phyloP scores from a whole-genome alignment of 1,140 invertebrate genomes.

The Trichonephila inaurata region DNA sequence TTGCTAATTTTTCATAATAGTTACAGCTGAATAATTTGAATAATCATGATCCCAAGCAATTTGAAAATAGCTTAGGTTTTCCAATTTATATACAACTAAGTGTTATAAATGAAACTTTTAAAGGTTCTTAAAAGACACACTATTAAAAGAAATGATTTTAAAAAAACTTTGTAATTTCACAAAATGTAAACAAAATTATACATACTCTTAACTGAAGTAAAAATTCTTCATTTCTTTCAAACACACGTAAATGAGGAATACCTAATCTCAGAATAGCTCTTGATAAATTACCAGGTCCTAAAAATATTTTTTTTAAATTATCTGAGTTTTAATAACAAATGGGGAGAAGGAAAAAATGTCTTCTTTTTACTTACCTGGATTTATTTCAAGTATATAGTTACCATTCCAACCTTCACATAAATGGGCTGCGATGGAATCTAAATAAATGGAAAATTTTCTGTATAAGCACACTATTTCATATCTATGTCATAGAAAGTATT shows the following conservation, averaged over 20 bases:
- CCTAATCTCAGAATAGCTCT: slow-evolving; percentile 29
- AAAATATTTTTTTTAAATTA: neutral
- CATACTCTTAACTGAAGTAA: slow-evolving; percentile 34
- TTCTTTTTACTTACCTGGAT: slow-evolving; percentile 46
- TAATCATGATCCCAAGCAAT: too few species aligned
- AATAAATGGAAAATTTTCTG: neutral
- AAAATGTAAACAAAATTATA: neutral
- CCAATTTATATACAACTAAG: neutral
- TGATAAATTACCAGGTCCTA: slow-evolving; percentile 41
- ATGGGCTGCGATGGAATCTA: slow-evolving; percentile 47
- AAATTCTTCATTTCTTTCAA: slow-evolving; percentile 63
- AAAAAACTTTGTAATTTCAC: neutral
- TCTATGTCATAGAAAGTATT: neutral
- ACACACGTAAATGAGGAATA: slow-evolving; percentile 34
- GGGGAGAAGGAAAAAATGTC: neutral
- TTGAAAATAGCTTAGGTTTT: neutral
- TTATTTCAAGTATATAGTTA: slow-evolving; percentile 55
- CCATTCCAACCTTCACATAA: slow-evolving; percentile 31
- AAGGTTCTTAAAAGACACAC: neutral
- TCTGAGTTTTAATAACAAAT: neutral
- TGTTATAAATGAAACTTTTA: too few species aligned
- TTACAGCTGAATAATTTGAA: neutral
- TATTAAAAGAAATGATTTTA: neutral
- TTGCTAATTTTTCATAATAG: too few species aligned
- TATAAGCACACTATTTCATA: neutral